Percentiles rank a stretch among this genome's conserved stretches.
Evolutionary conservation across 1,140 invertebrate genomes (phyloP).

Genomic region (Radopholus similis): DNA sequence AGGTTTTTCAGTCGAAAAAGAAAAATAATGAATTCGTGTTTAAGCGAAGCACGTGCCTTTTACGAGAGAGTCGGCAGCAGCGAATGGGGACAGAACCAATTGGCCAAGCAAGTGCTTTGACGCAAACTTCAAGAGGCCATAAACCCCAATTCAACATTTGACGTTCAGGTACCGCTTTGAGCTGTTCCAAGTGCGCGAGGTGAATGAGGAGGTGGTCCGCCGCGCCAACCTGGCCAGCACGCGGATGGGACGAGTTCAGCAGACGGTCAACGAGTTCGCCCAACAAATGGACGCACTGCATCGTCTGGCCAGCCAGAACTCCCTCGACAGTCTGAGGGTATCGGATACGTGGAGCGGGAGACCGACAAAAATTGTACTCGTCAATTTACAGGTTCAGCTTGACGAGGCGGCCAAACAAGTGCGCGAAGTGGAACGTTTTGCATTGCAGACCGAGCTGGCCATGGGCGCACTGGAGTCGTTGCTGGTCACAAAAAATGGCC

Average conservation of each 20-base stretch:
- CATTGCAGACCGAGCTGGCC: conserved; percentile 23
- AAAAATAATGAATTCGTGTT: too few relatives aligned
- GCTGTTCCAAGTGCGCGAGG: conserved; percentile 32
- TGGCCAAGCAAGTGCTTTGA: too few relatives aligned
- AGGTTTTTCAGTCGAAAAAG: too few relatives aligned
- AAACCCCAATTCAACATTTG: too few relatives aligned
- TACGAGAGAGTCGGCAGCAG: too few relatives aligned
- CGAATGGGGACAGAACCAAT: too few relatives aligned
- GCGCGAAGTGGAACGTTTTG: conserved; percentile 15
- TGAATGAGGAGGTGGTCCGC: conserved; percentile 26
- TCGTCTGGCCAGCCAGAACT: background rate
- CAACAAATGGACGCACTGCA: conserved; percentile 19
- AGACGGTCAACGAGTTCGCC: conserved; percentile 25
- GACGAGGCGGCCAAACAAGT: conserved; percentile 22
- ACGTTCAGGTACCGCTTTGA: conserved; percentile 29
- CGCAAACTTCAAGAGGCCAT: too few relatives aligned
- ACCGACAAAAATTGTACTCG: too few relatives aligned
- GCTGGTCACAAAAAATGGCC: background rate
- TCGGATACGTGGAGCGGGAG: too few relatives aligned
- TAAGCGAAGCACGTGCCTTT: too few relatives aligned
- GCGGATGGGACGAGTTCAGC: conserved; percentile 36
- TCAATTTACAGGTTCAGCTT: too few relatives aligned
- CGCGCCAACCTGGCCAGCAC: conserved; percentile 33
- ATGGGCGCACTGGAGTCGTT: conserved; percentile 16
- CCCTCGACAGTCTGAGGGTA: background rate